Percentiles rank a stretch among this genome's conserved stretches.
These are phyloP conservation scores for Phoebastria nigripes DNA, from an alignment of 2,797 vertebrate species.

Conservation along the genomic window DNA sequence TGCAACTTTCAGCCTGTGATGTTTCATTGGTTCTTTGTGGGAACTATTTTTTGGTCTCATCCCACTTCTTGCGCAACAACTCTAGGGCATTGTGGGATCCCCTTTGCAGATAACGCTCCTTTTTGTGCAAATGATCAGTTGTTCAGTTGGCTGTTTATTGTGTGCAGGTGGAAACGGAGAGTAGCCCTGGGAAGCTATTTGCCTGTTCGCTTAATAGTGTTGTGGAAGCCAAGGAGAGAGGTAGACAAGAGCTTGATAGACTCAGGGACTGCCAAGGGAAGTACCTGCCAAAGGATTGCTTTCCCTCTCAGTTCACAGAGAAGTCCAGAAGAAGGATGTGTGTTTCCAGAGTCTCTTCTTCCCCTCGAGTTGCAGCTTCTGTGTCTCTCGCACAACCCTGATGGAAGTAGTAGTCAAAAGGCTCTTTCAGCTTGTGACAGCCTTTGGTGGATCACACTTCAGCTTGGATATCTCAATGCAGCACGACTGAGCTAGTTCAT, in stretches of 20 bases:
- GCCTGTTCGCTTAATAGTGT: background rate
- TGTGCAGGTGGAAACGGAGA: background rate
- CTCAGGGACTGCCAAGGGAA: background rate
- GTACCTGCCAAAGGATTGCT: background rate
- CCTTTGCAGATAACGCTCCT: background rate
- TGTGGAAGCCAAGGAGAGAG: background rate
- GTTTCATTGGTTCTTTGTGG: background rate
- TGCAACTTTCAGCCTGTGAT: background rate
- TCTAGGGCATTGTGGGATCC: background rate
- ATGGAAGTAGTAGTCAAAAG: background rate
- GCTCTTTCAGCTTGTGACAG: background rate
- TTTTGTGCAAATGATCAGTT: background rate
- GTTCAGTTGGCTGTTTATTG: background rate
- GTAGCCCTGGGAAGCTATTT: background rate
- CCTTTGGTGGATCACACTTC: background rate
- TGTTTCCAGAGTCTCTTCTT: background rate
- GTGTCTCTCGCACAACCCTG: background rate
- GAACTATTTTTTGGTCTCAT: background rate
- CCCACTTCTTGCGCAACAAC: fast-evolving
- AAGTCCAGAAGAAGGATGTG: background rate
- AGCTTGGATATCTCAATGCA: background rate
- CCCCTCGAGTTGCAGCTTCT: background rate
- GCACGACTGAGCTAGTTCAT: background rate
- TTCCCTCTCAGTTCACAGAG: background rate
- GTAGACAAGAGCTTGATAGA: background rate